A percentile compares a stretch with the other conserved stretches of the same genome.
These are phyloP conservation scores for Nasua narica DNA, from an alignment of 2,797 vertebrate genomes.

Conservation along the genomic window DNA sequence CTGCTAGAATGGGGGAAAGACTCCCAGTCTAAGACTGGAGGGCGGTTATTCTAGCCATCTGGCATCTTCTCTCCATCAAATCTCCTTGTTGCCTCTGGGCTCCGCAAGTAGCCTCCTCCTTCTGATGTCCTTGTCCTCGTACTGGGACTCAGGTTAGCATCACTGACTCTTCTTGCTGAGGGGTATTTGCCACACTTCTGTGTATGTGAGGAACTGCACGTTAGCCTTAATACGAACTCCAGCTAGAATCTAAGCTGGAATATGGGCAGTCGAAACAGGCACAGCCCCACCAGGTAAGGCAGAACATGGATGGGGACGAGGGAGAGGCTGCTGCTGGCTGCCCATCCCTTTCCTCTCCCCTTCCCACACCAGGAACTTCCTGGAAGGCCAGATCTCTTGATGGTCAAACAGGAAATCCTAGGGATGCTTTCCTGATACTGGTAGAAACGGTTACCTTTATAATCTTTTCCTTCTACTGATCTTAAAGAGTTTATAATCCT, in stretches of 20 bases:
- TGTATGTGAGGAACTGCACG: neutral
- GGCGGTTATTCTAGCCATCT: neutral
- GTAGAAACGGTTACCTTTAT: neutral
- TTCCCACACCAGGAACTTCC: neutral
- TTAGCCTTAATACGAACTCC: neutral
- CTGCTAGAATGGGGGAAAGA: neutral
- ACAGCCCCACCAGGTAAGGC: neutral
- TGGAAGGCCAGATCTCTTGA: neutral
- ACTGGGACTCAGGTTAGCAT: neutral
- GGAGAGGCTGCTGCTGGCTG: neutral
- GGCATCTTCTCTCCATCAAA: neutral
- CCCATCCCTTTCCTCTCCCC: neutral
- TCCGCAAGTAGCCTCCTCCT: neutral
- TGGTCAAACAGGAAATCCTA: neutral
- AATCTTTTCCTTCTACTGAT: conserved; percentile 21
- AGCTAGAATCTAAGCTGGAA: neutral
- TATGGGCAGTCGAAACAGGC: too few relatives aligned
- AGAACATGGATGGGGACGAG: neutral
- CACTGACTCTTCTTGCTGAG: neutral
- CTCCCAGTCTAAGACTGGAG: neutral
- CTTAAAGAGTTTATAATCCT: conserved; percentile 25
- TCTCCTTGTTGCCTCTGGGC: neutral
- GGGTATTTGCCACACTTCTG: neutral
- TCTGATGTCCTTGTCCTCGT: neutral
- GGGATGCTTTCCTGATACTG: neutral